These are phyloP conservation scores for Rhorus exstirpatorius DNA, from an alignment of 2,888 invertebrate genomes.

Conservation along the genomic window DNA sequence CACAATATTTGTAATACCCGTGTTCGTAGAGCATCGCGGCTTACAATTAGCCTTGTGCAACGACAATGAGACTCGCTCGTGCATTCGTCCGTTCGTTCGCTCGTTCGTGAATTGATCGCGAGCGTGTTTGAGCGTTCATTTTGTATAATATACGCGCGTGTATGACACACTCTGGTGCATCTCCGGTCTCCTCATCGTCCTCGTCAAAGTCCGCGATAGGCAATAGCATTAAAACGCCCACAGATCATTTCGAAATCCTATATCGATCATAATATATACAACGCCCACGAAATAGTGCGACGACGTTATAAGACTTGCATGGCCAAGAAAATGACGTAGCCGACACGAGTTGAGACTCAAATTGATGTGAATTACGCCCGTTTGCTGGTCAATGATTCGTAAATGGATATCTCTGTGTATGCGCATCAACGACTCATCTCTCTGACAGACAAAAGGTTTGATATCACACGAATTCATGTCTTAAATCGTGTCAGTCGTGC, in stretches of 20 bases:
- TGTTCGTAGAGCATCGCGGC: constrained; percentile 2
- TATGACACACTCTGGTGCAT: constrained; percentile 45
- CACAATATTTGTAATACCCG: too few relatives aligned
- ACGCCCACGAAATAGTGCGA: constrained; percentile 51
- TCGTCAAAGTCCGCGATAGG: constrained; percentile 5
- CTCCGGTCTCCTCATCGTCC: constrained; percentile 9
- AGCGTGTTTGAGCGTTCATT: constrained; percentile 15
- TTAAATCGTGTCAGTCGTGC: not conserved
- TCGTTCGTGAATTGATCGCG: constrained; percentile 2
- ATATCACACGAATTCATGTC: not conserved
- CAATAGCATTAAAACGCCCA: constrained; percentile 62
- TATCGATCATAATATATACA: constrained; percentile 68
- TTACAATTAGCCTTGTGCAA: constrained; percentile 57
- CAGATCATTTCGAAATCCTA: constrained; percentile 59
- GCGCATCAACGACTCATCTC: not conserved
- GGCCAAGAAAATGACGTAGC: not conserved
- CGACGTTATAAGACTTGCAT: constrained; percentile 4
- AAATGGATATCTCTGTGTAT: not conserved
- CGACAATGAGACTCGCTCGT: constrained; percentile 47
- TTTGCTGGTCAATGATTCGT: not conserved
- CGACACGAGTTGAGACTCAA: not conserved
- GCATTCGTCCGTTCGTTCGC: constrained; percentile 24
- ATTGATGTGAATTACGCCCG: constrained; percentile 6
- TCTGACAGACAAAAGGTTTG: not conserved
- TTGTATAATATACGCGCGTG: constrained; percentile 40